A percentile compares a stretch with the other conserved stretches of the same genome.
These are phyloP conservation scores for Panopea generosa DNA, from an alignment of 2,888 invertebrate species.

Conservation along the genomic window DNA sequence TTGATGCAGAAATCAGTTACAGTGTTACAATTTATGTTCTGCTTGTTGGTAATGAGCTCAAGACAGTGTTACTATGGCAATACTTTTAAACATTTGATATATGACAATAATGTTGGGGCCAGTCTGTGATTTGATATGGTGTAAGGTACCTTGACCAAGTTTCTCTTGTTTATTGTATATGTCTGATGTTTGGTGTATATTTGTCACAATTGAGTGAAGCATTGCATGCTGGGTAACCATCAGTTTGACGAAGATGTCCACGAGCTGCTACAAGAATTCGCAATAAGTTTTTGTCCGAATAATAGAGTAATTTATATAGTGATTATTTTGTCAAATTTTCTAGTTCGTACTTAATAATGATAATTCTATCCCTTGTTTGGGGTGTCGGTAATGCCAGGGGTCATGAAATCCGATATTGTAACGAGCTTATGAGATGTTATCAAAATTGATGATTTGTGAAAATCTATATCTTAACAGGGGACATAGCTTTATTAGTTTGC, in stretches of 20 bases:
- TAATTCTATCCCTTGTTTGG: conserved; percentile 14
- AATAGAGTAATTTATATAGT: conserved; percentile 14
- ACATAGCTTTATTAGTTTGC: background rate
- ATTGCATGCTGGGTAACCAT: conserved; percentile 43
- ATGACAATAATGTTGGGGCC: too few relatives aligned
- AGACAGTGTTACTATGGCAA: too few relatives aligned
- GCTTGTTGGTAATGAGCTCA: too few relatives aligned
- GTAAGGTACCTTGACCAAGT: too few relatives aligned
- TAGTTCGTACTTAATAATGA: conserved; percentile 1
- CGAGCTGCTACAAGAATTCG: too few relatives aligned
- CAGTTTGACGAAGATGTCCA: background rate
- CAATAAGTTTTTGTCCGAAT: too few relatives aligned
- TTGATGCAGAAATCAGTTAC: too few relatives aligned
- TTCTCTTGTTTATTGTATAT: too few relatives aligned
- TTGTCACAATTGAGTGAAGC: conserved; percentile 26
- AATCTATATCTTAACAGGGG: background rate
- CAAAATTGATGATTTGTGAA: conserved; percentile 12
- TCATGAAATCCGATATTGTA: conserved; percentile 19
- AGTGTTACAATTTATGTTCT: too few relatives aligned
- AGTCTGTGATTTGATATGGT: too few relatives aligned
- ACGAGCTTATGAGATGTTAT: conserved; percentile 16
- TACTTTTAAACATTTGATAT: too few relatives aligned
- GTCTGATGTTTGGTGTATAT: background rate
- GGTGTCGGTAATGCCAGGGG: conserved; percentile 15
- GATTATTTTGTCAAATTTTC: conserved; percentile 12